phyloP scores from a whole-genome alignment of 2,113 vertebrate species.

The Nicator chloris region DNA sequence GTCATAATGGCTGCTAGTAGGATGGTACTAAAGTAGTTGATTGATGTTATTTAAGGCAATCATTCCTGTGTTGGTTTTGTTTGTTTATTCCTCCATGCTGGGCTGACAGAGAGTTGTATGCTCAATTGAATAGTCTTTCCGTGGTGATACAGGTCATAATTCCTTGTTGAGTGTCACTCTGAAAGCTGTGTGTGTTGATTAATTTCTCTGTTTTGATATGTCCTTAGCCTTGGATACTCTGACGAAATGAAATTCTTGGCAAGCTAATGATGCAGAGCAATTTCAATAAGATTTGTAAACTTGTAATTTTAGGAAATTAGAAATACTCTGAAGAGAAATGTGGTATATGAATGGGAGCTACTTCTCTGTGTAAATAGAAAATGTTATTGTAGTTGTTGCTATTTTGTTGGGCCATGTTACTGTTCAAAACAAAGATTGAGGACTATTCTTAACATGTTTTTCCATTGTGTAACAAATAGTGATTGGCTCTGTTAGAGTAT shows the following conservation, averaged over 20 bases:
- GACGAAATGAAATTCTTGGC: slow-evolving; percentile 23
- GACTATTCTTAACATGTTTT: background rate
- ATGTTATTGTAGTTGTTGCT: background rate
- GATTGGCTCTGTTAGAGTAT: background rate
- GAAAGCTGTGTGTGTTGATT: slow-evolving; percentile 14
- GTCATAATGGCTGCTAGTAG: background rate
- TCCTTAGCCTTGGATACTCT: slow-evolving; percentile 5
- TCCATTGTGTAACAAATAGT: background rate
- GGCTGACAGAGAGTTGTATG: background rate
- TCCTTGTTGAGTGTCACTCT: background rate
- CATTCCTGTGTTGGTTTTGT: background rate
- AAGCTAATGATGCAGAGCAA: slow-evolving; percentile 36
- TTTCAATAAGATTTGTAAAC: slow-evolving; percentile 7
- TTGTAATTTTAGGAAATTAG: slow-evolving; percentile 23
- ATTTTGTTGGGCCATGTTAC: background rate
- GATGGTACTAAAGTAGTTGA: background rate
- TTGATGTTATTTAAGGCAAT: background rate
- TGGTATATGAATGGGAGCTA: background rate
- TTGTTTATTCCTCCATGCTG: background rate
- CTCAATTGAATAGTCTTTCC: background rate
- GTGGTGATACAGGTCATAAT: background rate
- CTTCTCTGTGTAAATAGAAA: background rate
- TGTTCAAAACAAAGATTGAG: background rate
- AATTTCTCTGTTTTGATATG: background rate
- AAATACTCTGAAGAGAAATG: background rate